Percentiles rank a stretch among this genome's conserved stretches.
These are phyloP conservation scores for Brachionus calyciflorus DNA, from an alignment of 1,140 invertebrate genomes.

Conservation along the genomic window DNA sequence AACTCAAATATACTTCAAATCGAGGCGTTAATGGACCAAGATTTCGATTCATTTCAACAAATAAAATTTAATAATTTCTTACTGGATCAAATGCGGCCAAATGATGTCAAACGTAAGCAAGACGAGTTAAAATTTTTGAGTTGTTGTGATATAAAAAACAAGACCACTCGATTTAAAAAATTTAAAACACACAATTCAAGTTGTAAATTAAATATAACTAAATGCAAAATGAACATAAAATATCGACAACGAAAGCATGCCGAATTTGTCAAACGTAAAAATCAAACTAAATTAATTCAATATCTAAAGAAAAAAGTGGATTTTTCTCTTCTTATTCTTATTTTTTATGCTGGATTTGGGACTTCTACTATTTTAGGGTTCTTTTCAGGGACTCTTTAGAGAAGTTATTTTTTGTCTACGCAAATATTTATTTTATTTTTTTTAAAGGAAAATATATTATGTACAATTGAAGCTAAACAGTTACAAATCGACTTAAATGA, in stretches of 20 bases:
- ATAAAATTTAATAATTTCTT: background rate
- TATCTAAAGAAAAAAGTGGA: conserved; percentile 33
- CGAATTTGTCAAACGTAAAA: background rate
- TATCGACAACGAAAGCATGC: background rate
- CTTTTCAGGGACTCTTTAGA: conserved; percentile 5
- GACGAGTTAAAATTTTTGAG: background rate
- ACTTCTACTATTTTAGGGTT: conserved; percentile 9
- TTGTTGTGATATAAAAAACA: background rate
- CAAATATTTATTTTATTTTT: background rate
- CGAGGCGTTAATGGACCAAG: conserved; percentile 5
- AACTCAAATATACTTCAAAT: conserved; percentile 16
- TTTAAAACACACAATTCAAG: background rate
- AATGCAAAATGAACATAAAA: background rate
- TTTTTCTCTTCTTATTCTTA: conserved; percentile 15
- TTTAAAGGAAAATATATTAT: conserved; percentile 41
- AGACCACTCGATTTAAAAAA: background rate
- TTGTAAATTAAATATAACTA: background rate
- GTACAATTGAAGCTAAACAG: conserved; percentile 43
- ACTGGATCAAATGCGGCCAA: background rate
- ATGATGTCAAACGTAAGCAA: background rate
- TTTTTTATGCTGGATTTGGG: background rate
- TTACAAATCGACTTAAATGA: conserved; percentile 44
- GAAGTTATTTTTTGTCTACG: background rate
- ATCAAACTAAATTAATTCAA: background rate
- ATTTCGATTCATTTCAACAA: background rate